Evolutionary conservation across 2,113 vertebrate species (phyloP).

Genomic region (Saccopteryx leptura): DNA sequence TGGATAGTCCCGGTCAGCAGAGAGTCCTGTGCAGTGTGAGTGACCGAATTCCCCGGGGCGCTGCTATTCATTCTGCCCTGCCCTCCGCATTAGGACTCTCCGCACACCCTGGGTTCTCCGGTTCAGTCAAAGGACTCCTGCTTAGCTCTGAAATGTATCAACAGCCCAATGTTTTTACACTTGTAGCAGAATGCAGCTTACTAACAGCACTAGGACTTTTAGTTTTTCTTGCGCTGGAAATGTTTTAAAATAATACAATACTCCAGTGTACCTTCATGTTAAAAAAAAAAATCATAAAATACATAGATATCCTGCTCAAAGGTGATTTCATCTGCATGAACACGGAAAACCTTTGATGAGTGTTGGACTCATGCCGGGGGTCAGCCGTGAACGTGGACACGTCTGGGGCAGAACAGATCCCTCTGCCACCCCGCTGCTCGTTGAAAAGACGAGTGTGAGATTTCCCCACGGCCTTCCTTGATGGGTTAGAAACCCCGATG

Average conservation of each 20-base stretch:
- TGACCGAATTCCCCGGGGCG: constrained; percentile 32
- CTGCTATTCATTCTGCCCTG: not conserved
- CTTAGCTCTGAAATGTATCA: not conserved
- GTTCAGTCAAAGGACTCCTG: not conserved
- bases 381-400: not conserved
- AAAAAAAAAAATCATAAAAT: not conserved
- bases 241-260: not conserved
- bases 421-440: not conserved
- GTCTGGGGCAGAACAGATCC: not conserved
- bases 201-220: not conserved
- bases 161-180: not conserved
- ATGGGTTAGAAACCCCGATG: not conserved
- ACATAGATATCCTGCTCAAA: not conserved
- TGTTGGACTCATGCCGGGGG: not conserved
- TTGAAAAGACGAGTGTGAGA: not conserved
- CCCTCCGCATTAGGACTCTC: not conserved
- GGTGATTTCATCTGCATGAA: not conserved
- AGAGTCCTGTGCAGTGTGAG: constrained; percentile 18
- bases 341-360: not conserved
- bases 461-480: not conserved
- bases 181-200: not conserved
- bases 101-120: not conserved
- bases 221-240: not conserved
- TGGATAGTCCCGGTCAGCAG: constrained; percentile 66
- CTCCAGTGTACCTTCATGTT: not conserved